Base-by-base conservation (phyloP, 2,113 vertebrate genomes). In the Oenanthe melanoleuca region DNA sequence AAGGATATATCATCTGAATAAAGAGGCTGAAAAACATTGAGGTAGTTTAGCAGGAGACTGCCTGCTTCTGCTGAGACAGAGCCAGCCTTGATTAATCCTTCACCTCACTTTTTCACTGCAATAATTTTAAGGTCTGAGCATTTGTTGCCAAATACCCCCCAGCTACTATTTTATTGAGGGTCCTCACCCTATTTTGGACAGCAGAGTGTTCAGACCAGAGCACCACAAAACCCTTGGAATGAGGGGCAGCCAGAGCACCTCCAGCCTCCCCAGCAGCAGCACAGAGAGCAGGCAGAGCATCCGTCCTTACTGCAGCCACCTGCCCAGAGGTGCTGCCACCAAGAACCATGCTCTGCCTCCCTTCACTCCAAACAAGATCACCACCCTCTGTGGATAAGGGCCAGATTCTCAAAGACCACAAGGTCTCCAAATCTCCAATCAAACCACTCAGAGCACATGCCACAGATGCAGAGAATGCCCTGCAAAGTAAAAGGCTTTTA, bases 181-280 rank as follows among this genome's bases (percentile, higher is more conserved):
- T 40, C 28, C 47, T 65, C 29, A 61, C 22, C 8, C 24, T 29
- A 4, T 21, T 73, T 31, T n/a, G 16, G 17, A 33, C 1, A 45
- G 23, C 38, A 78, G 10, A 40, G 25, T 37, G 22, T 15, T 80
- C n/a, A 45, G 25, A 80, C 18, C 23, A 56, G 29, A 63, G 38
- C 4, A 3, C 23, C n/a, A 11, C 0, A 0, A 55, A 59, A 23
- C 4, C 5, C 7, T 4, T 56, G 15, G 28, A 60, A 40, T 4
- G 56, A 45, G 4, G 8, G 10, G 11, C 77, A 24, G 21, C 14
- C 34, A 45, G 23, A 65, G 71, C 37, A 65, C 12, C 28, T 73
- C 40, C 42, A 55, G 52, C 33, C 52, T 69, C 26, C 20, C 52
- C 44, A 33, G 14, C 1, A 57, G 14, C 6, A 29, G 16, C 29